Evolutionary conservation across 2,797 vertebrate species (phyloP), one percentile per base, ranked within the genome.

Genomic region (Harpagifer antarcticus): DNA sequence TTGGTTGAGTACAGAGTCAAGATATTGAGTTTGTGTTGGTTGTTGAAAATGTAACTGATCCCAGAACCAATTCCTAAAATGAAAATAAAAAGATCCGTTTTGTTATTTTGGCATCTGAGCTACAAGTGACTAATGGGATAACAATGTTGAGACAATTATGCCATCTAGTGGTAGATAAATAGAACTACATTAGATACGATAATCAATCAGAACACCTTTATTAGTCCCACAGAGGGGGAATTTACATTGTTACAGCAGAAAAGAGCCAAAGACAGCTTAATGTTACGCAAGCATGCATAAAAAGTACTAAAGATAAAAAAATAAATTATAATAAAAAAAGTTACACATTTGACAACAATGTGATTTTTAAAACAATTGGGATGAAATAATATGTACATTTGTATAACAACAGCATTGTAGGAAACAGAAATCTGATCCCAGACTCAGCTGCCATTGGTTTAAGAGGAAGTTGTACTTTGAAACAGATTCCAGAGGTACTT

Each of bases 1-100:
- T 96, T 97, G 11, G 95, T 96, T 37, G 98, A 98, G 90, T 98
- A 99, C 31, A 98, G 80, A 49, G 97, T 97, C 58, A 96, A 85
- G 85, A 99, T 97, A 84, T 97, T 98, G 85, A 98, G 97, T 86
- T 94, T 97, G 79, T 97, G 95, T 72, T 95, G 95, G 69, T 93
- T 89, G 60, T 92, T 92, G 74, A 90, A 93, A 44, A 90, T 71
- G 73, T 85, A 93, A 81, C 85, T 92, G 78, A 92, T 92, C 3
- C 91, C 91, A 23, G 92, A 94, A 31, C 93, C 93, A 9, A 94
- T 76, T 33, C 91, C 92, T 94, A 33, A 3, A 83, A 68, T 3
- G 45, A 47, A 65, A 10, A 20, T 19, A 48, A 54, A 52, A 27
- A 3, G 17, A 9, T 52, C 20, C 1, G 12, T 44, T 74, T 31